These are phyloP conservation scores for Halocynthia roretzi DNA, from an alignment of 23 tunicate genomes.

Conservation along the genomic window DNA sequence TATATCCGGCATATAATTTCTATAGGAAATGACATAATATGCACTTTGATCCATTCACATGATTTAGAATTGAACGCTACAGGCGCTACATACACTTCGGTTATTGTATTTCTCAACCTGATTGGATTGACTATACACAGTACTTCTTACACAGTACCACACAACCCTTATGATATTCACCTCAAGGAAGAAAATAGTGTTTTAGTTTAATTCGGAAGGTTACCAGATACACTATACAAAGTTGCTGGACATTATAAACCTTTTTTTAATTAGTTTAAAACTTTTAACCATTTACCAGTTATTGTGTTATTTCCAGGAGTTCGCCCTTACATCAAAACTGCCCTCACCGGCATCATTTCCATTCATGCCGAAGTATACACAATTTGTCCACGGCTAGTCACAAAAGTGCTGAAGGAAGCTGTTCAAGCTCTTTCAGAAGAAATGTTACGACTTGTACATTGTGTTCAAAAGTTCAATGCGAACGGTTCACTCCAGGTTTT, in stretches of 20 bases:
- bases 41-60: too few species aligned
- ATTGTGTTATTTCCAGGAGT: conserved; percentile 35
- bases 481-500: conserved; percentile 51
- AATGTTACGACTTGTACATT: conserved; percentile 62
- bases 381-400: conserved; percentile 52
- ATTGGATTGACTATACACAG: too few species aligned
- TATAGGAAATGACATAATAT: too few species aligned
- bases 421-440: conserved; percentile 58
- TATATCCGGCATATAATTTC: too few species aligned
- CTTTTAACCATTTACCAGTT: not conserved
- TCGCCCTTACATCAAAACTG: conserved; percentile 82
- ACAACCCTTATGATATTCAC: too few species aligned
- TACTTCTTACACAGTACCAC: too few species aligned
- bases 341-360: conserved; percentile 64
- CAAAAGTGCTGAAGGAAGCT: conserved; percentile 39
- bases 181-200: too few species aligned
- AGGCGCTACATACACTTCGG: too few species aligned
- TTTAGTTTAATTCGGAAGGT: too few species aligned
- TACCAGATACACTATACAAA: too few species aligned
- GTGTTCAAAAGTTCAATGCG: conserved; percentile 48
- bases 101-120: too few species aligned
- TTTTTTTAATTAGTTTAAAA: not conserved
- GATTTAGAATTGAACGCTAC: too few species aligned
- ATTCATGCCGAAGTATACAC: conserved; percentile 92
- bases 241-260: not conserved